A percentile compares a stretch with the other conserved stretches of the same genome.
Evolutionary conservation across 2,113 vertebrate genomes (phyloP).

Genomic region (Cichladusa arquata): DNA sequence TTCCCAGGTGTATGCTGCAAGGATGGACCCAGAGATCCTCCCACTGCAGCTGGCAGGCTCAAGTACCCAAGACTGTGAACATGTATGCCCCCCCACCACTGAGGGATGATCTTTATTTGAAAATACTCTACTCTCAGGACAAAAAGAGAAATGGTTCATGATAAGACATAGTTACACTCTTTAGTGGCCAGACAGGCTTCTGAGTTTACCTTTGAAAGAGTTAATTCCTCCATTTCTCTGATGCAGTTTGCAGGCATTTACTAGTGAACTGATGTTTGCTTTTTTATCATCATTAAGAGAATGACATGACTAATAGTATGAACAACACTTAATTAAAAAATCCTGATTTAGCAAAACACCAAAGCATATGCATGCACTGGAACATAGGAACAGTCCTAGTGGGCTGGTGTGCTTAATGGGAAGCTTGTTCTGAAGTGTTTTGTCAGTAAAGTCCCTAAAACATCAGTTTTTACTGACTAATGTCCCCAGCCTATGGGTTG

Average conservation of each 20-base stretch:
- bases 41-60: not conserved
- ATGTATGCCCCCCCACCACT: rapidly evolving
- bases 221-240: not conserved
- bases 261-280: not conserved
- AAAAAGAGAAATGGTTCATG: not conserved
- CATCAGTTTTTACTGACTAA: not conserved
- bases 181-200: not conserved
- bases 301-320: not conserved
- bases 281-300: not conserved
- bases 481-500: not conserved
- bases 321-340: not conserved
- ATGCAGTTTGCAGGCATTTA: not conserved
- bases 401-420: not conserved
- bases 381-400: not conserved
- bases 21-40: not conserved
- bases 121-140: not conserved
- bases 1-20: not conserved
- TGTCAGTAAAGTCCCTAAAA: not conserved
- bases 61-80: not conserved
- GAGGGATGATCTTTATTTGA: not conserved
- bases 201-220: not conserved
- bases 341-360: conserved; percentile 2
- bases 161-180: not conserved
- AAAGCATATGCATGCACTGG: not conserved
- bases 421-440: not conserved